phyloP scores from a whole-genome alignment of 2,113 vertebrate genomes.

The Hyperopisus bebe region DNA sequence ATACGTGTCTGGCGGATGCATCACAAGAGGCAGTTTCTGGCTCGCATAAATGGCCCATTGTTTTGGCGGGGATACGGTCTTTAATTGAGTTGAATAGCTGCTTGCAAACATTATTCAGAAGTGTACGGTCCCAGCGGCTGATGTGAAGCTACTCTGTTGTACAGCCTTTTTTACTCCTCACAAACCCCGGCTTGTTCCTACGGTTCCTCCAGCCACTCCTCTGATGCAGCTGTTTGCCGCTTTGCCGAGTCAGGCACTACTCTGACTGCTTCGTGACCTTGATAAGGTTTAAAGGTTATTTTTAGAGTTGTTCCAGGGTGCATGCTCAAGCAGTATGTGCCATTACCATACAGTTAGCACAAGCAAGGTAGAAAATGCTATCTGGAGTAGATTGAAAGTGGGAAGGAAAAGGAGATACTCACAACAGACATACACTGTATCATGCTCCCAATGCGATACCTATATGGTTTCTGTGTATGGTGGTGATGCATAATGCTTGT shows the following conservation, averaged over 20 bases:
- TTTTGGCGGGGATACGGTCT: not conserved
- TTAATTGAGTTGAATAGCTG: not conserved
- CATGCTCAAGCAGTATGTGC: not conserved
- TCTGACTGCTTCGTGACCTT: not conserved
- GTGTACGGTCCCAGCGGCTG: not conserved
- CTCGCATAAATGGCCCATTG: not conserved
- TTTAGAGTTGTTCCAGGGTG: not conserved
- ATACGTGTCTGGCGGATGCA: not conserved
- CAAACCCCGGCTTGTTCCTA: not conserved
- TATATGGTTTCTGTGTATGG: not conserved
- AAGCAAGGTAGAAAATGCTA: not conserved
- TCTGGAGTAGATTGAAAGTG: not conserved
- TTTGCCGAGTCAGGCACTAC: not conserved
- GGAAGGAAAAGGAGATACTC: not conserved
- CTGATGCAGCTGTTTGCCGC: not conserved
- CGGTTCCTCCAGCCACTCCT: not conserved
- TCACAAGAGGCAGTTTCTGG: not conserved
- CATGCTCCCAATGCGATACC: not conserved
- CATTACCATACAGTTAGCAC: not conserved
- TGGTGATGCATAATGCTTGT: not conserved
- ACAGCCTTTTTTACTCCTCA: not conserved
- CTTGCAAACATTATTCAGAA: not conserved
- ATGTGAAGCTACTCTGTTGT: not conserved
- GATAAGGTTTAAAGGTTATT: slow-evolving; percentile 1
- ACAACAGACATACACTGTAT: not conserved